phyloP scores from a whole-genome alignment of 1,140 invertebrate genomes.

The Nephila pilipes region DNA sequence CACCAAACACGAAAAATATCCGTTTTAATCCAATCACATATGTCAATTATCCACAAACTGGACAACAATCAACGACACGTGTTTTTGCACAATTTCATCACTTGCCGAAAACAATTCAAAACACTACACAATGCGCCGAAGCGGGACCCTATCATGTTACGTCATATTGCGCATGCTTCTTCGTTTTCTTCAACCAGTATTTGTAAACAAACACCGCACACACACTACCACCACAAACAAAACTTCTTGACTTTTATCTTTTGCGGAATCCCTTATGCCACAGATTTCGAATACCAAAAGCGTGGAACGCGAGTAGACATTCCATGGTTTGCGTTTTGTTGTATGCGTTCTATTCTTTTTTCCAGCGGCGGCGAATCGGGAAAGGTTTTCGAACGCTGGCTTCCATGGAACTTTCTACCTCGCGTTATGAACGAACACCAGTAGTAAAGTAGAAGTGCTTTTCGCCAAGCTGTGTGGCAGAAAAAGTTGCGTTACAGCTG shows the following conservation, averaged over 20 bases:
- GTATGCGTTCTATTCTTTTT: neutral
- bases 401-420: neutral
- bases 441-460: neutral
- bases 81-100: slow-evolving; percentile 3
- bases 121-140: neutral
- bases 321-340: neutral
- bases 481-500: slow-evolving; percentile 27
- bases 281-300: slow-evolving; percentile 1
- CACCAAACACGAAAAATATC: neutral
- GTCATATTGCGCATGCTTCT: neutral
- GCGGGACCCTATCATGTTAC: neutral
- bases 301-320: neutral
- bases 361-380: neutral
- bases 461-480: neutral
- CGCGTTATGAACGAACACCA: neutral
- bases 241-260: neutral
- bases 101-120: neutral
- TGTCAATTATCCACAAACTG: slow-evolving; percentile 5
- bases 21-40: neutral
- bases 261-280: slow-evolving; percentile 19
- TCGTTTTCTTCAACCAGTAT: neutral
- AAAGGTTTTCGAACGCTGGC: neutral
- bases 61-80: neutral
- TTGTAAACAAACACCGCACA: slow-evolving; percentile 44
- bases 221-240: neutral